Base-by-base conservation (phyloP, 2,113 vertebrate species). In the Scomber colias region DNA sequence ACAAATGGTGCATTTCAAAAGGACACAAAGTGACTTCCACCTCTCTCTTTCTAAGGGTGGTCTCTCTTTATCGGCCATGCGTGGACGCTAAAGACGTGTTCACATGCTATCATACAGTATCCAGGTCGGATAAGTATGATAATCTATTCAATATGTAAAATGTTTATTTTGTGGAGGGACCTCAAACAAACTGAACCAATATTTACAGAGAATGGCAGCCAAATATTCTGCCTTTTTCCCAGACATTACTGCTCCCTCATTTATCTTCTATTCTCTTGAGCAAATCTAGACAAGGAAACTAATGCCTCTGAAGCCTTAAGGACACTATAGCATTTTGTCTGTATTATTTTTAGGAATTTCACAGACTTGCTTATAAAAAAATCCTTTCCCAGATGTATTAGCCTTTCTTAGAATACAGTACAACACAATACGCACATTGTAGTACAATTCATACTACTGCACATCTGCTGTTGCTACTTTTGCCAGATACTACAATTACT, bases 91-190 rank as follows among this genome's bases (percentile, higher is more conserved):
- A 94, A 92, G 90, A 90, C 91, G 82, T 73, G 86, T 89, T 94
- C 91, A 84, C 95, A 95, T 95, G 94, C 90, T 92, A 94, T 87
- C 83, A 89, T 90, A 89, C 87, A 92, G 85, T 83, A 85, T 92
- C 88, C 92, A 93, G 92, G 92, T 93, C 78, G 75, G 82, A 90
- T 84, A 93, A 91, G 87, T 84, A 92, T 85, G 90, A 82, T 92
- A 95, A 94, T 94, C 86, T 89, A 72, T 92, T 92, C 94, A 95
- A 82, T 90, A 94, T 93, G 93, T 86, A 91, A 94, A 85, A 89
- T 84, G 91, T 94, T 95, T 95, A 90, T 93, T 94, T 94, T 94
- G 82, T 65, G 3, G 75, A 79, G 89, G 75, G 89, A 90, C 87
- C 90, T 92, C 89, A 90, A 93, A 94, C 88, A 92, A 95, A 93